phyloP scores from a whole-genome alignment of 2,113 vertebrate genomes.

The Potamarius usumacintae region DNA sequence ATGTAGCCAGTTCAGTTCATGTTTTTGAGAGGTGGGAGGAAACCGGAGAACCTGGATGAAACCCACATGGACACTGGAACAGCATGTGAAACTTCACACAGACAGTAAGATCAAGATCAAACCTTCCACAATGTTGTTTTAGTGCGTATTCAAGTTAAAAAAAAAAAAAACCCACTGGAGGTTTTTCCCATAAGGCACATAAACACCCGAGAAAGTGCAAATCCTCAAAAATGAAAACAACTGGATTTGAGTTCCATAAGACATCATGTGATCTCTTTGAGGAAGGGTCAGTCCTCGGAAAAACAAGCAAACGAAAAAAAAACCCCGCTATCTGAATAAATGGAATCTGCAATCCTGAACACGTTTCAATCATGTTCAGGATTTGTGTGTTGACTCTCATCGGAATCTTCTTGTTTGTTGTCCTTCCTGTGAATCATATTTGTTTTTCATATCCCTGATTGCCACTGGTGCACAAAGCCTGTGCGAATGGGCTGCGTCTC shows the following conservation, averaged over 20 bases:
- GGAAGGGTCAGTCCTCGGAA: background rate
- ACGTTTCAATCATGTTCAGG: constrained; percentile 24
- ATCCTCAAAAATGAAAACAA: constrained; percentile 61
- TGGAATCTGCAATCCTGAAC: constrained; percentile 6
- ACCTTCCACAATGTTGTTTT: background rate
- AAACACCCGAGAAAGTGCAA: constrained; percentile 65
- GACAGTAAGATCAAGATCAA: background rate
- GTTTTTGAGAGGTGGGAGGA: background rate
- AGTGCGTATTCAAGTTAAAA: background rate
- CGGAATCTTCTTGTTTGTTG: background rate
- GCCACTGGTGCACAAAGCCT: background rate
- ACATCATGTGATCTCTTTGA: constrained; percentile 22
- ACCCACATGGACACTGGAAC: background rate
- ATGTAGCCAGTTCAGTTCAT: background rate
- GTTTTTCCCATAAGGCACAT: constrained; percentile 58
- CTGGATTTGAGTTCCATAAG: constrained; percentile 50
- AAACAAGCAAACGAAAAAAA: background rate
- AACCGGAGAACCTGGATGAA: background rate
- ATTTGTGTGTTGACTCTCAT: background rate
- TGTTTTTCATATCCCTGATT: background rate
- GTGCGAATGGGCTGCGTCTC: background rate
- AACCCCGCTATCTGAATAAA: constrained; percentile 24
- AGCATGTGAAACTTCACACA: background rate
- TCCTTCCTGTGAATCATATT: background rate
- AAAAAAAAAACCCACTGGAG: constrained; percentile 61